These are phyloP conservation scores for Sarcophaga carnaria DNA, from an alignment of 2,888 invertebrate species.

Conservation along the genomic window DNA sequence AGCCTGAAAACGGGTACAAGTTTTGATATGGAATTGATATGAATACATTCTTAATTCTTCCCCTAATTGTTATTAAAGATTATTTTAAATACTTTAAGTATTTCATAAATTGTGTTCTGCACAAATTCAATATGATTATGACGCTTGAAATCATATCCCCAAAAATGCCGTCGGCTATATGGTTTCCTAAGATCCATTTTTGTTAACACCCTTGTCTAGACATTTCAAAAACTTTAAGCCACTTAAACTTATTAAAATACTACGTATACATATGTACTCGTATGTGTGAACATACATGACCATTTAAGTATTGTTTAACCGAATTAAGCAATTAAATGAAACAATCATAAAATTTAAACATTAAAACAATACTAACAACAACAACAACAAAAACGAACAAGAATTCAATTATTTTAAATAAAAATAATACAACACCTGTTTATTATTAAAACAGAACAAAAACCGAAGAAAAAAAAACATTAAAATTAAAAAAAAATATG, in stretches of 20 bases:
- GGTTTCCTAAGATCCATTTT: neutral
- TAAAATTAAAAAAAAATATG: neutral
- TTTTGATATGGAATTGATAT: no score
- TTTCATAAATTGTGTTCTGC: neutral
- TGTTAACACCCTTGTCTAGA: slow-evolving; percentile 18
- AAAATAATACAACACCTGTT: slow-evolving; percentile 41
- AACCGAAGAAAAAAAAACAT: no score
- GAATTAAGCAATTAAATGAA: slow-evolving; percentile 19
- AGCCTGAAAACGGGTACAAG: no score
- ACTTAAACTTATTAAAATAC: neutral
- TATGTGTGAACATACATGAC: slow-evolving; percentile 3
- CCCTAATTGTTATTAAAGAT: no score
- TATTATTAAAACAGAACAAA: slow-evolving; percentile 27
- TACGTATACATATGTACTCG: no score
- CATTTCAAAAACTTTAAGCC: neutral
- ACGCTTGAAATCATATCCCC: neutral
- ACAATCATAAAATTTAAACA: slow-evolving; percentile 31
- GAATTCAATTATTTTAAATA: slow-evolving; percentile 30
- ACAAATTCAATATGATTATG: neutral
- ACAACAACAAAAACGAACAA: slow-evolving; percentile 4
- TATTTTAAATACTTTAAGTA: no score
- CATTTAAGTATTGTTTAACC: slow-evolving; percentile 21
- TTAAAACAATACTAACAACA: slow-evolving; percentile 1
- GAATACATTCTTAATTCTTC: no score
- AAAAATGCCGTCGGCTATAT: neutral